These are phyloP conservation scores for Enteromius trimaculatus DNA, from an alignment of 2,797 vertebrate species.

Conservation along the genomic window DNA sequence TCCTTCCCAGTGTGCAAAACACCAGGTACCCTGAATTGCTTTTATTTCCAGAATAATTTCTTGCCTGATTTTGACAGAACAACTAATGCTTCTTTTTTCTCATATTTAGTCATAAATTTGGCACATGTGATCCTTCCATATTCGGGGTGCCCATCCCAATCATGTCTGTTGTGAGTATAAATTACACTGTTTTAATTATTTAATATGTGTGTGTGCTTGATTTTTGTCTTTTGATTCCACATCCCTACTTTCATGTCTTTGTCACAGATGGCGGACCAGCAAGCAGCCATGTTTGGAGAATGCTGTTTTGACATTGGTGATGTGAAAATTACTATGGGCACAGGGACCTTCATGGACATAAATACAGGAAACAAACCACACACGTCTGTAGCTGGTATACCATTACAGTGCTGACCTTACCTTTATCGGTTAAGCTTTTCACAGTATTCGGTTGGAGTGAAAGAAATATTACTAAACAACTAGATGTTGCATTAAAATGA, in stretches of 20 bases:
- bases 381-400: constrained; percentile 78
- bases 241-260: constrained; percentile 4
- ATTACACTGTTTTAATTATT: background rate
- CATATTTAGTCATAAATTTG: constrained; percentile 85
- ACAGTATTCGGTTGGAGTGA: background rate
- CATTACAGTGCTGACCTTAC: background rate
- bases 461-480: background rate
- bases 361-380: constrained; percentile 89
- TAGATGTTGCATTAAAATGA: background rate
- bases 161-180: constrained; percentile 88
- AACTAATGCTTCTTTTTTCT: constrained; percentile 35
- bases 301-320: constrained; percentile 93
- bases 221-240: background rate
- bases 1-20: constrained; percentile 88
- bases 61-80: background rate
- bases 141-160: constrained; percentile 90
- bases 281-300: constrained; percentile 97
- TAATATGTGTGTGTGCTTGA: background rate
- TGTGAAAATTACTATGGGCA: constrained; percentile 96
- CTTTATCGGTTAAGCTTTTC: background rate
- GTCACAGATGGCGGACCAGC: constrained; percentile 92
- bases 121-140: constrained; percentile 84
- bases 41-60: constrained; percentile 19
- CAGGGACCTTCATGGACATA: constrained; percentile 93
- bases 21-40: constrained; percentile 78